Conservation (phyloP, 1,140 invertebrate species). For the Eueides isabella region DNA sequence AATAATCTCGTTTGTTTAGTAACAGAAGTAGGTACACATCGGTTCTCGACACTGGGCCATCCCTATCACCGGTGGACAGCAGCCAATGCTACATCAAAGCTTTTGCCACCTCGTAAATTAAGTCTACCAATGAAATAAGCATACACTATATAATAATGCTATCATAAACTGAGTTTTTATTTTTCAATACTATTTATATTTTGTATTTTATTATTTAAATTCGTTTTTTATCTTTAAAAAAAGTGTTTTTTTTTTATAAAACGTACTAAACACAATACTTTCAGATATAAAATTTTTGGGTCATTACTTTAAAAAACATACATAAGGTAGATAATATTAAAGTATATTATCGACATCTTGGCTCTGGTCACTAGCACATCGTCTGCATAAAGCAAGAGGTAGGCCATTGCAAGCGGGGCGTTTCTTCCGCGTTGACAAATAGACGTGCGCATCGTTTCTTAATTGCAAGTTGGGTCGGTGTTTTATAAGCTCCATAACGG, state of each 20-base stretch:
- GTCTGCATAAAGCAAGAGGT: constrained; percentile 58
- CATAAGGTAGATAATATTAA: constrained; percentile 60
- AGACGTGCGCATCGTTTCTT: constrained; percentile 76
- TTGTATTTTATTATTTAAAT: background rate
- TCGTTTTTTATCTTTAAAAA: background rate
- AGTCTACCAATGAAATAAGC: constrained; percentile 48
- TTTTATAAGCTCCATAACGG: constrained; percentile 81
- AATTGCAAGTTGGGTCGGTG: constrained; percentile 77
- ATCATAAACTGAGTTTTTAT: background rate
- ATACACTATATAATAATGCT: background rate
- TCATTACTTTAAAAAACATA: background rate
- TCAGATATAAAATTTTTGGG: too few relatives aligned
- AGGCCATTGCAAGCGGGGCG: constrained; percentile 73
- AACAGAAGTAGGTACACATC: constrained; percentile 49
- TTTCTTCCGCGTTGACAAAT: constrained; percentile 80
- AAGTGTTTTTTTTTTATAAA: too few relatives aligned
- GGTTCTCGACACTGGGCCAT: too few relatives aligned
- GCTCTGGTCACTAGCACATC: constrained; percentile 51
- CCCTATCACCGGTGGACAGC: constrained; percentile 56
- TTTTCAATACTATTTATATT: background rate
- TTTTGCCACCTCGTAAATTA: constrained; percentile 76
- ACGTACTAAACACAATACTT: too few relatives aligned
- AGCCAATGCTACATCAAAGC: constrained; percentile 74
- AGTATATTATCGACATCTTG: constrained; percentile 66
- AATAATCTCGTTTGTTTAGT: constrained; percentile 49